Evolutionary conservation across 1,140 invertebrate genomes (phyloP).

Genomic region (Hypothenemus hampei): DNA sequence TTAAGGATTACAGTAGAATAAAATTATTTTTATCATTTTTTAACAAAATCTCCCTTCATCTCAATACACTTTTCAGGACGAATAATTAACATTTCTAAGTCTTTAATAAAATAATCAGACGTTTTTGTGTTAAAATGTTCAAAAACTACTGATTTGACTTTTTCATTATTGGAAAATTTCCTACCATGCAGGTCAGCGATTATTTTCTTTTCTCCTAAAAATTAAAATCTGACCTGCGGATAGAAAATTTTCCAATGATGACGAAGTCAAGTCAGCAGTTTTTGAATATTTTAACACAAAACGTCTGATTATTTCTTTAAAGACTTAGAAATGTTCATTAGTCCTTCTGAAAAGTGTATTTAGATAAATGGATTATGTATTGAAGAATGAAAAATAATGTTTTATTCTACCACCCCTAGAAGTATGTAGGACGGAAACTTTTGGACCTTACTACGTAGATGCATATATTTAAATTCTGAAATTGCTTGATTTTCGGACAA

Average conservation of each 20-base stretch:
- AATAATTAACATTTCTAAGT: too few relatives aligned
- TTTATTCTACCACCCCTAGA: not conserved
- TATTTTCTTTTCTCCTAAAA: not conserved
- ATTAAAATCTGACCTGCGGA: not conserved
- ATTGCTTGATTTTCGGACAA: too few relatives aligned
- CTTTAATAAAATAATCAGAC: not conserved
- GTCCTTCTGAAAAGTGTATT: not conserved
- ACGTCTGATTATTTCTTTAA: too few relatives aligned
- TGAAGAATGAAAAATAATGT: not conserved
- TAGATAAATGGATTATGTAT: not conserved
- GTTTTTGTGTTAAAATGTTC: not conserved
- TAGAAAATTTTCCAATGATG: not conserved
- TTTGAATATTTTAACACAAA: too few relatives aligned
- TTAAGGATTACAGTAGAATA: too few relatives aligned
- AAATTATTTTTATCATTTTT: too few relatives aligned
- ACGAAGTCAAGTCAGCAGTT: not conserved
- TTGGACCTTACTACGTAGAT: not conserved
- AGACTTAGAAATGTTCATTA: not conserved
- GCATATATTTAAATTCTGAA: too few relatives aligned
- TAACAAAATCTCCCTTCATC: too few relatives aligned
- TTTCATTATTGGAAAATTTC: too few relatives aligned
- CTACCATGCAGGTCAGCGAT: not conserved
- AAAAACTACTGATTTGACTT: too few relatives aligned
- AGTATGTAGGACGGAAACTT: not conserved
- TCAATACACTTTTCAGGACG: too few relatives aligned